These are phyloP conservation scores for Acleris emargana DNA, from an alignment of 2,888 invertebrate genomes.

Conservation along the genomic window DNA sequence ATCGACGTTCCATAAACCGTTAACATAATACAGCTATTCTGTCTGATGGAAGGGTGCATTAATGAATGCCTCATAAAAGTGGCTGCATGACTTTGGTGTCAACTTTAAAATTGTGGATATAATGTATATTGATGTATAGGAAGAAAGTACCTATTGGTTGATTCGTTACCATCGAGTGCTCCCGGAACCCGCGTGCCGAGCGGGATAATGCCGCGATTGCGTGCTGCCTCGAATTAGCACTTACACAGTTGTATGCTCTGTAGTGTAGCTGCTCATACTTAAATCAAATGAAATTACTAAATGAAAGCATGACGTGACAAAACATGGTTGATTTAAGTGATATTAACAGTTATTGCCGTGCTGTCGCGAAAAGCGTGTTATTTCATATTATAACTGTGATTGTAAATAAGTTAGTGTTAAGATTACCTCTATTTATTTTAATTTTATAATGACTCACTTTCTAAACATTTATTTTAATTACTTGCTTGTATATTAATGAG, in stretches of 20 bases:
- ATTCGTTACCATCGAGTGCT: conserved; percentile 20
- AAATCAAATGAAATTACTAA: conserved; percentile 45
- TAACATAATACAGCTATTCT: conserved; percentile 9
- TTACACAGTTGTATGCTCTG: conserved; percentile 43
- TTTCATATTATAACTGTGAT: neutral
- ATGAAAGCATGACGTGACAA: conserved; percentile 52
- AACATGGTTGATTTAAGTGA: conserved; percentile 1
- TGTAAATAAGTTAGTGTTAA: too few relatives aligned
- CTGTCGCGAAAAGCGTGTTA: neutral
- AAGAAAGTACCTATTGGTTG: conserved; percentile 21
- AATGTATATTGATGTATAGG: neutral
- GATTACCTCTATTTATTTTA: too few relatives aligned
- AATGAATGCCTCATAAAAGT: neutral
- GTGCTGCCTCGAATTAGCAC: conserved; percentile 66
- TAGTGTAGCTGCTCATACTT: conserved; percentile 16
- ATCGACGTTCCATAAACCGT: conserved; percentile 1
- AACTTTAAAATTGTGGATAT: neutral
- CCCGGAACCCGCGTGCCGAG: conserved; percentile 47
- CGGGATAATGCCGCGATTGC: conserved; percentile 62
- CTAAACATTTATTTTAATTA: too few relatives aligned
- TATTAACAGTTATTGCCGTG: conserved; percentile 1
- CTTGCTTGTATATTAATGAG: too few relatives aligned
- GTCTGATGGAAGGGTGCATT: conserved; percentile 5
- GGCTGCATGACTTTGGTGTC: neutral
- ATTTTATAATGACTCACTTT: too few relatives aligned